Base-by-base conservation (phyloP, 2,113 vertebrate species). In the Tetrao urogallus region DNA sequence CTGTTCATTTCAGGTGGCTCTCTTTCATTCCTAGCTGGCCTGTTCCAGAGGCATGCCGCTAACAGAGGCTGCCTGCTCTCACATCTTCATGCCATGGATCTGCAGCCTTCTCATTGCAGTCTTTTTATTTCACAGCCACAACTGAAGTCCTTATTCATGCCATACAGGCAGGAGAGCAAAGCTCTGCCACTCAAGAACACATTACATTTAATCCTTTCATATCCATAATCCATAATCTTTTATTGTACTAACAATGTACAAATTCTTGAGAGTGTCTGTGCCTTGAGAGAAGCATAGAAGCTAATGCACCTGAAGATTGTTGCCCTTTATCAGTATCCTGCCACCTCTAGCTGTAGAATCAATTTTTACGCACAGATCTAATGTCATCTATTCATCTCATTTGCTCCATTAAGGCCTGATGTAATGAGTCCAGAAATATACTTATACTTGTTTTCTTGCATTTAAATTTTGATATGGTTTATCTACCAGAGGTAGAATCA, bases 51-150 rank as follows among this genome's bases (percentile, higher is more conserved):
- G 48, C 40, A 17, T 17, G 24, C 71, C 85, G 52, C 74, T 94
- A 79, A 82, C 75, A 73, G 84, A 56, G 36, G 19, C 43, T 82
- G 63, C 56, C 58, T 74, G 66, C 67, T 79, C 2, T 74, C 11
- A 70, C 30, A 69, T 38, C 74, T 65, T 69, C 63, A 8, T 47
- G 22, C 48, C 47, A 79, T 63, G 65, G 32, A 65, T 69, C 66
- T 60, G 36, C 27, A 83, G 60, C 24, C 27, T 58, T 45, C 70
- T 88, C 82, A 70, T 43, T 76, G 4, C 64, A 66, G 75, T 32
- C 36, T 86, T 32, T 64, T 5, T 1, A 64, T 75, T 40, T 17
- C 38, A 69, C 2, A 0, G 32, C 0, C 0, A 61, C 38, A 66
- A 16, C 36, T 6, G 11, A 77, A 7, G 14, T 40, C n/a, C n/a